Conservation (phyloP, 2,113 vertebrate genomes). For the Hirundichthys speculiger region DNA sequence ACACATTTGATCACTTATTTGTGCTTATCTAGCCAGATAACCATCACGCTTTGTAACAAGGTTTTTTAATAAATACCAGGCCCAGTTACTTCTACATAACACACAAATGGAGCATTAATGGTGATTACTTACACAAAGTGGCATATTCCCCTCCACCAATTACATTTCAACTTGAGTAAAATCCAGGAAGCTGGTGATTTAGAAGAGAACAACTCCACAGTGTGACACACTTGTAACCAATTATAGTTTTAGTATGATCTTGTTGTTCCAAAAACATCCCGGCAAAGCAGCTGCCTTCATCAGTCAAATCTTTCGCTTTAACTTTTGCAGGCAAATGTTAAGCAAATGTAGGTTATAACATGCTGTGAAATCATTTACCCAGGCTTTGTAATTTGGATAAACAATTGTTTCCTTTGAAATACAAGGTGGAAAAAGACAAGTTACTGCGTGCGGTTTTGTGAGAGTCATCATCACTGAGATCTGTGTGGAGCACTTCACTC, state of each 20-base stretch:
- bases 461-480: conserved; percentile 19
- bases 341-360: background rate
- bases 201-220: background rate
- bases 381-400: conserved; percentile 6
- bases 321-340: background rate
- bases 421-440: conserved; percentile 14
- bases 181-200: conserved; percentile 31
- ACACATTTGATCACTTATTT: background rate
- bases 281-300: background rate
- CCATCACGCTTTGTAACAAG: background rate
- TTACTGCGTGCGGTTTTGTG: conserved; percentile 33
- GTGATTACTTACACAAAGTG: conserved; percentile 51
- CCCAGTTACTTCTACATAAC: conserved; percentile 25
- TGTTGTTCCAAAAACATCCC: conserved; percentile 1
- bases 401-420: conserved; percentile 24
- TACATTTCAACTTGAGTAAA: conserved; percentile 53
- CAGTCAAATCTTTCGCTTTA: background rate
- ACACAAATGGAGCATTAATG: conserved; percentile 57
- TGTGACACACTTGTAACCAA: background rate
- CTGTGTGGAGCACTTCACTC: conserved; percentile 13
- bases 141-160: conserved; percentile 51
- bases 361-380: background rate
- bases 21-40: conserved; percentile 21
- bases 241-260: background rate
- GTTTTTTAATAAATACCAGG: background rate